Base-by-base conservation (phyloP, 1,140 invertebrate genomes). In the Dryas iulia region DNA sequence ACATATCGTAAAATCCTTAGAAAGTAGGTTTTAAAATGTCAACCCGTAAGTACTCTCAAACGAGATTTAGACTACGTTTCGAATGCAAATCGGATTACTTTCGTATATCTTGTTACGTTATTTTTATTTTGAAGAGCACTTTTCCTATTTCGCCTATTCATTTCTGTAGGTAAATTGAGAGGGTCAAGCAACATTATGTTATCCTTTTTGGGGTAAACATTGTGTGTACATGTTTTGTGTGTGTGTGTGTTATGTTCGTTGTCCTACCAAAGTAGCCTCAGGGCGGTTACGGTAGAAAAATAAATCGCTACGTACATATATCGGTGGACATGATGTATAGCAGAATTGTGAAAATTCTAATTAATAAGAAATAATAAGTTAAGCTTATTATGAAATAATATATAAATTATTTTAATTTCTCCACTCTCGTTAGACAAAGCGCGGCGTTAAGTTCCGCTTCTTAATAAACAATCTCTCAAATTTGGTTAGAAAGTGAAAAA, bases 71-170 rank as follows among this genome's bases (percentile, higher is more conserved):
- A 30, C 59, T 68, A 12, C 57, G 26, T 61, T 61, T 56, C 59
- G 30, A 8, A 59, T 59, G 58, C 47, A 61, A 68, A 68, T 68
- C 66, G 58, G 66, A 68, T 68, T 68, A 68, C 66, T 53, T 26
- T 26, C 31, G 30, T 57, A 24, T 61, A 68, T 68, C 59, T 61
- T 62, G 18, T 58, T 69, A 69, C 30, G 0, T 31, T 69, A 69
- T 57, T 68, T 67, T 59, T 18, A 63, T 65, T 39, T 24, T 59
- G 57, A 31, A 59, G 8, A 31, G 53, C 54, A 30, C 11, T 35
- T 31, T 63, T 56, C 23, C 26, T 53, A 30, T 28, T 56, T 6
- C 30, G 8, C n/a, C 30, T 61, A 21, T 39, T 61, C 30, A 58
- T 31, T 35, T 53, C 26, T 63, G 26, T 61, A 39, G 10, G 25